Evolutionary conservation across 2,113 vertebrate species (phyloP), one percentile per base, ranked within the genome.

Genomic region (Chamaetylas fuelleborni): DNA sequence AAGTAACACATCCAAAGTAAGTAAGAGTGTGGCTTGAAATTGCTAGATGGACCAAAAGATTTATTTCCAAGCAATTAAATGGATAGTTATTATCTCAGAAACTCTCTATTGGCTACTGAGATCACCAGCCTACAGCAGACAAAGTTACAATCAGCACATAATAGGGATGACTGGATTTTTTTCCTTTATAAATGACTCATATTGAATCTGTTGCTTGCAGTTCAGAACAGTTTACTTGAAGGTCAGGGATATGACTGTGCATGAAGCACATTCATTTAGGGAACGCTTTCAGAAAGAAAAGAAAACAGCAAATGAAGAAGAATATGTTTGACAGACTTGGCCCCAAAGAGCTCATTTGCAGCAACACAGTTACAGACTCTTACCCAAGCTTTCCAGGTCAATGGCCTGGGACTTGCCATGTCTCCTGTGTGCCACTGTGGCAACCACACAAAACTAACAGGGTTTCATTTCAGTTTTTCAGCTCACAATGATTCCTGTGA

Each of bases 181-280:
- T 96, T 18, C 72, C 48, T 95, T 81, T 94, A 94, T 66, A 95
- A 96, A 90, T 86, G 79, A 78, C 66, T 77, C 81, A 80, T 80
- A 81, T 84, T 84, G 94, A 94, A 53, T 95, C 89, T 95, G 54
- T 67, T 91, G 50, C 91, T 92, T 93, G 29, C 66, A 96, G 84
- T 94, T 94, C 66, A 64, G 78, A 88, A 67, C 69, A 89, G 93
- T 97, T 94, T 93, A 93, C 40, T 93, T 65, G 94, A 91, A 94
- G 90, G 96, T 95, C 88, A 95, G 54, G 58, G 90, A 78, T 53
- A 94, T 82, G 92, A 95, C 60, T 73, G 50, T 82, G 79, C 80
- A 87, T 64, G 71, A 94, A 86, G 72, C 53, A 71, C 53, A 67
- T 31, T 92, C 43, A 45, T 71, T 95, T 86, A 80, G 38, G 73